Conservation (phyloP, 1,140 invertebrate species). For the Mylabris phalerata region DNA sequence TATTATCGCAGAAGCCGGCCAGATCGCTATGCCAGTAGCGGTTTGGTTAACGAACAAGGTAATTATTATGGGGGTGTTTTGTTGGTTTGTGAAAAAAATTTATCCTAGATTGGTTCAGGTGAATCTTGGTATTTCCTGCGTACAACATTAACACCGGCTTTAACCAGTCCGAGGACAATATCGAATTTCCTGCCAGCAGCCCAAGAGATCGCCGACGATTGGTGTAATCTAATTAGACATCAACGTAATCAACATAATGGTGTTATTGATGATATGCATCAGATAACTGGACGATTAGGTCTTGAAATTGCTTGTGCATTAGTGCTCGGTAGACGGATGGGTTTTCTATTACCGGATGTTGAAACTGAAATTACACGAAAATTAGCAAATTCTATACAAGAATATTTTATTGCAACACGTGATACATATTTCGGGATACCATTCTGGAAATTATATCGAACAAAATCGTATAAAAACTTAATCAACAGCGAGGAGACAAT, state of each 20-base stretch:
- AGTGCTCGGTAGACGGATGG: constrained; percentile 70
- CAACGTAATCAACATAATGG: constrained; percentile 45
- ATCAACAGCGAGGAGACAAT: constrained; percentile 69
- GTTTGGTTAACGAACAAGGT: constrained; percentile 73
- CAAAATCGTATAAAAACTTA: constrained; percentile 63
- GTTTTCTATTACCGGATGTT: constrained; percentile 62
- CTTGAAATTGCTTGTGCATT: constrained; percentile 73
- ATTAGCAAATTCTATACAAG: constrained; percentile 62
- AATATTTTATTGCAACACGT: constrained; percentile 66
- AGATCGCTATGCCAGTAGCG: constrained; percentile 71
- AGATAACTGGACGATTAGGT: constrained; percentile 67
- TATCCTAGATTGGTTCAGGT: constrained; percentile 43
- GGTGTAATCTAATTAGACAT: constrained; percentile 57
- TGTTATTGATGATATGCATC: constrained; percentile 58
- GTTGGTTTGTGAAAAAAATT: not conserved
- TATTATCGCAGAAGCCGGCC: constrained; percentile 66
- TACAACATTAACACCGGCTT: constrained; percentile 62
- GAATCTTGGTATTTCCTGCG: constrained; percentile 72
- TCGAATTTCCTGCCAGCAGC: constrained; percentile 69
- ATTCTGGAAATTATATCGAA: constrained; percentile 74
- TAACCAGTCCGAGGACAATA: constrained; percentile 71
- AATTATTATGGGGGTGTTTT: not conserved
- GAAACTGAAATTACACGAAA: constrained; percentile 48
- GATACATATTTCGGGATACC: constrained; percentile 78
- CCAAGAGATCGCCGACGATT: constrained; percentile 71